Evolutionary conservation across 2,113 vertebrate genomes (phyloP).

Genomic region (Vulpes vulpes): DNA sequence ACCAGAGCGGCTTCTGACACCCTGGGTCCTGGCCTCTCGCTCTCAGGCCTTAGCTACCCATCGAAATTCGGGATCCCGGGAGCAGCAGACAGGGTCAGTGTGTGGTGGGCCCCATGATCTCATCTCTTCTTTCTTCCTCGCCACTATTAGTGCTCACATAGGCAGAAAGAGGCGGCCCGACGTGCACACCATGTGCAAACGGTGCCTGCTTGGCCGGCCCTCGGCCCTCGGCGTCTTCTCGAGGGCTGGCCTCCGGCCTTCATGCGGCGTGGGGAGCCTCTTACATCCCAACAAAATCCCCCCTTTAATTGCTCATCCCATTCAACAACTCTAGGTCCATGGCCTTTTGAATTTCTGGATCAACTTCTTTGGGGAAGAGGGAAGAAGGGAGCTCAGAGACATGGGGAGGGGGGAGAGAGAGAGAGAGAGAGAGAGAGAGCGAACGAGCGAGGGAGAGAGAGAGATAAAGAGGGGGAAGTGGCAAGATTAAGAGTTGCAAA

Average conservation of each 20-base stretch:
- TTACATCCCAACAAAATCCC: conserved; percentile 95
- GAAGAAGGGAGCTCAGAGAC: conserved; percentile 86
- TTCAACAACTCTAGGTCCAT: conserved; percentile 93
- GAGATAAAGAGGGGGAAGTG: conserved; percentile 90
- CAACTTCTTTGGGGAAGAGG: conserved; percentile 88
- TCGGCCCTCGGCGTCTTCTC: conserved; percentile 89
- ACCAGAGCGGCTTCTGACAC: background rate
- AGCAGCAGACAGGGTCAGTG: conserved; percentile 76
- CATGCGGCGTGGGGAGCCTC: conserved; percentile 85
- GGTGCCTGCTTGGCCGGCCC: conserved; percentile 90
- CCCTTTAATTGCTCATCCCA: conserved; percentile 96
- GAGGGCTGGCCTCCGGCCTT: conserved; percentile 90
- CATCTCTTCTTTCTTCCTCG: conserved; percentile 88
- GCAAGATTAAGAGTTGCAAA: conserved; percentile 94
- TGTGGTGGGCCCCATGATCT: conserved; percentile 88
- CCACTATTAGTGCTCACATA: conserved; percentile 89
- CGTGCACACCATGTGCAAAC: conserved; percentile 90
- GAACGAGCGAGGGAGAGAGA: conserved; percentile 65
- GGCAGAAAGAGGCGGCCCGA: conserved; percentile 90
- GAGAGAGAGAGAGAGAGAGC: conserved; percentile 84
- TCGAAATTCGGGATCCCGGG: conserved; percentile 44
- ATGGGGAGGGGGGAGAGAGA: conserved; percentile 25
- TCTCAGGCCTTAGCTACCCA: background rate
- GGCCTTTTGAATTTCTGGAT: conserved; percentile 93
- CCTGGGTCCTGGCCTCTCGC: background rate